Conservation (phyloP, 2,113 vertebrate species). For the Xyliphius kryptos region DNA sequence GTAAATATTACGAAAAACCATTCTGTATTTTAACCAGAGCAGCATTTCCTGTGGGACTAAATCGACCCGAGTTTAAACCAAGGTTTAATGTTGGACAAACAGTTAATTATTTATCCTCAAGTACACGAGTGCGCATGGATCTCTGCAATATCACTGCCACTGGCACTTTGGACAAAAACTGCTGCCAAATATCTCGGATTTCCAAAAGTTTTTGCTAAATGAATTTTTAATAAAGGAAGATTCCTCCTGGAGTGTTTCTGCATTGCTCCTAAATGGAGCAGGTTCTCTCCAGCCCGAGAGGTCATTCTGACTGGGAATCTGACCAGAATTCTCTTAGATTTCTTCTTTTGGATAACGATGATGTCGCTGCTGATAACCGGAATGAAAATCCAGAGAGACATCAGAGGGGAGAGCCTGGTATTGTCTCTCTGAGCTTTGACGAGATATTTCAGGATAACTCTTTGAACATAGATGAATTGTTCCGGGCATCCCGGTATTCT, state of each 20-base stretch:
- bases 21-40: too few relatives aligned
- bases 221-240: constrained; percentile 20
- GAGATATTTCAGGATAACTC: constrained; percentile 48
- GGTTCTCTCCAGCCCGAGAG: constrained; percentile 62
- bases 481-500: constrained; percentile 55
- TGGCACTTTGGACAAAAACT: too few relatives aligned
- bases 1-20: too few relatives aligned
- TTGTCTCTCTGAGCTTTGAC: constrained; percentile 42
- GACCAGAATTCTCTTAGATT: constrained; percentile 66
- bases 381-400: constrained; percentile 50
- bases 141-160: too few relatives aligned
- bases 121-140: too few relatives aligned
- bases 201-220: constrained; percentile 16
- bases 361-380: constrained; percentile 34
- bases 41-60: too few relatives aligned
- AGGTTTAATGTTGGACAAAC: too few relatives aligned
- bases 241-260: constrained; percentile 12
- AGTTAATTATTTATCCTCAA: too few relatives aligned
- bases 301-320: constrained; percentile 63
- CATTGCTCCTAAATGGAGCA: constrained; percentile 56
- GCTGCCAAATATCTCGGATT: constrained; percentile 27
- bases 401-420: constrained; percentile 48
- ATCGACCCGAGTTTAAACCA: too few relatives aligned
- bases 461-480: constrained; percentile 52
- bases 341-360: constrained; percentile 55